A percentile compares a stretch with the other conserved stretches of the same genome.
phyloP scores from a whole-genome alignment of 1,140 invertebrate genomes.

The Caenorhabditis briggsae region DNA sequence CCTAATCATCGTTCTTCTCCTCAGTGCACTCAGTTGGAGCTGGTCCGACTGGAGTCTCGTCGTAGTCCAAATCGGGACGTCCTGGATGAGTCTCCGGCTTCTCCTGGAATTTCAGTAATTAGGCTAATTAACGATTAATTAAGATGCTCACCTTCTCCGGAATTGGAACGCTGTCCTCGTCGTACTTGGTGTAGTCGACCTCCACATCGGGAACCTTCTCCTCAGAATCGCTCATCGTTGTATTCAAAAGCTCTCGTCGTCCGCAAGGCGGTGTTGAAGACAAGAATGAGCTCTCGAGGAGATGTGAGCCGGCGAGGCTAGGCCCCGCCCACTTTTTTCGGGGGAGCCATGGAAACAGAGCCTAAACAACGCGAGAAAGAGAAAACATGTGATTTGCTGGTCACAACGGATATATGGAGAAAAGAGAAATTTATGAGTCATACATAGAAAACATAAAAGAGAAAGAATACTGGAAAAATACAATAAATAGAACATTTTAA shows the following conservation, averaged over 20 bases:
- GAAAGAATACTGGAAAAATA: slow-evolving; percentile 12
- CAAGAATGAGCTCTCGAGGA: slow-evolving; percentile 20
- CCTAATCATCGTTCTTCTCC: slow-evolving; percentile 24
- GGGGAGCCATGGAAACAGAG: not conserved
- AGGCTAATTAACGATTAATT: not conserved
- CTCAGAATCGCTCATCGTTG: slow-evolving; percentile 33
- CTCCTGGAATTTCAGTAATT: slow-evolving; percentile 48
- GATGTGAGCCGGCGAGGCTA: not conserved
- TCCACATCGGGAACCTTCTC: slow-evolving; percentile 48
- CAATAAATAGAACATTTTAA: slow-evolving; percentile 16
- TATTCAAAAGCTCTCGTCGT: not conserved
- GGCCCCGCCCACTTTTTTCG: slow-evolving; percentile 11
- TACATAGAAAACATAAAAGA: slow-evolving; percentile 31
- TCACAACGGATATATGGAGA: not conserved
- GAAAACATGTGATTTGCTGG: slow-evolving; percentile 1
- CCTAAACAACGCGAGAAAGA: not conserved
- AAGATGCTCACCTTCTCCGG: slow-evolving; percentile 56
- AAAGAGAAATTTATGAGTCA: slow-evolving; percentile 36
- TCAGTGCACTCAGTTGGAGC: slow-evolving; percentile 55
- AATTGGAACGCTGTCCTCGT: slow-evolving; percentile 63
- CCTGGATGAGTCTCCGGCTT: slow-evolving; percentile 63
- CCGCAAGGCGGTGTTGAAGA: not conserved
- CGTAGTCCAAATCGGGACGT: slow-evolving; percentile 66
- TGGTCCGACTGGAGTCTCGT: slow-evolving; percentile 65
- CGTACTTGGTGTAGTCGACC: slow-evolving; percentile 62